Percentiles rank a stretch among this genome's conserved stretches.
phyloP scores from a whole-genome alignment of 2,888 invertebrate species.

The Nowickia ferox region DNA sequence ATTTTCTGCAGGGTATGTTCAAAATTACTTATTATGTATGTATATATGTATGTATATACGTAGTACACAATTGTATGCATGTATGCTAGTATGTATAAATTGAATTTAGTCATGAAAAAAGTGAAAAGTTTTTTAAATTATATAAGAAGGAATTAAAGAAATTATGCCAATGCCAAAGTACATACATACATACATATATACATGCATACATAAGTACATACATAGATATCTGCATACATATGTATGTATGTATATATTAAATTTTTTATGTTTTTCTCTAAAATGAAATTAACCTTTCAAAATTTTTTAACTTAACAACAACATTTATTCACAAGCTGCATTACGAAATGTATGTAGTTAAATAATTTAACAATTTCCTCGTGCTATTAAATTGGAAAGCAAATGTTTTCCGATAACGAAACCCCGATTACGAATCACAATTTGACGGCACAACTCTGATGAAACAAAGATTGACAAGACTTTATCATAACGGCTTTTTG shows the following conservation, averaged over 20 bases:
- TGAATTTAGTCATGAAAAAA: neutral
- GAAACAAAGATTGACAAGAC: no score
- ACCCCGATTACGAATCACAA: neutral
- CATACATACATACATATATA: neutral
- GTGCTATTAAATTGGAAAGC: neutral
- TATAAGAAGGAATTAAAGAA: slow-evolving; percentile 50
- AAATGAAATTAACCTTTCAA: neutral
- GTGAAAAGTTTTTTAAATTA: slow-evolving; percentile 43
- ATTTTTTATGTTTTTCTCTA: neutral
- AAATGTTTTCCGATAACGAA: no score
- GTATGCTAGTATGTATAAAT: neutral
- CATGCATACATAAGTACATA: slow-evolving; percentile 1
- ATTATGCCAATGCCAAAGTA: slow-evolving; percentile 56
- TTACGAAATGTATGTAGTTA: neutral
- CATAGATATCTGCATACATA: neutral
- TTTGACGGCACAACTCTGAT: neutral
- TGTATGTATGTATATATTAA: neutral
- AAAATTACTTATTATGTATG: no score
- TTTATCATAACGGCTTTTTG: no score
- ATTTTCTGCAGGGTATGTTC: no score
- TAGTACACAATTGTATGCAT: neutral
- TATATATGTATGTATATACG: neutral
- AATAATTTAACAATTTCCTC: neutral
- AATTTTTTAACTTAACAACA: neutral
- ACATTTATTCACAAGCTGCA: neutral